Evolutionary conservation across 2,113 vertebrate species (phyloP).

Genomic region (Polypterus bichir): DNA sequence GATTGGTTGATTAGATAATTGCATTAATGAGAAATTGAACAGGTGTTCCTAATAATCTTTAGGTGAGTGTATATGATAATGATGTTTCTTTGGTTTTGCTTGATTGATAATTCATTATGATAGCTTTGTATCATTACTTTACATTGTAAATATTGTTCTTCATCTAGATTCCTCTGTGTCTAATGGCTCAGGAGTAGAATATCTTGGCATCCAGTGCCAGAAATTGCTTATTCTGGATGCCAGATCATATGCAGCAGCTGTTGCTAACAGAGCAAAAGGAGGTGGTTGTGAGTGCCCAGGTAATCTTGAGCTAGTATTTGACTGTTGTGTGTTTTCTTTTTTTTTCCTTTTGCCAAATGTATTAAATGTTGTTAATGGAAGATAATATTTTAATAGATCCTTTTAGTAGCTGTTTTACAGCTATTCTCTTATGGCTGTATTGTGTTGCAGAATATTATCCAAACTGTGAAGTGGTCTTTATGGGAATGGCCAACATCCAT

Average conservation of each 20-base stretch:
- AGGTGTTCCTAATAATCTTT: too few species aligned
- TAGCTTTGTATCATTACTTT: neutral
- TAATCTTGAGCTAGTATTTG: slow-evolving; percentile 24
- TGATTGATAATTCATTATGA: neutral
- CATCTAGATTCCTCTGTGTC: slow-evolving; percentile 74
- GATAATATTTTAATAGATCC: too few species aligned
- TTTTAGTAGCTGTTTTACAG: too few species aligned
- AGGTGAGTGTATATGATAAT: too few species aligned
- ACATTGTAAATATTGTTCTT: neutral
- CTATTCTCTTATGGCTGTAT: neutral
- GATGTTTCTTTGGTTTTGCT: too few species aligned
- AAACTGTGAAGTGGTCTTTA: slow-evolving; percentile 95
- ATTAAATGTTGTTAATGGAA: too few species aligned
- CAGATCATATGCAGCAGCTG: slow-evolving; percentile 84
- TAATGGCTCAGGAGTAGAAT: slow-evolving; percentile 73
- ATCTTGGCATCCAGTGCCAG: slow-evolving; percentile 66
- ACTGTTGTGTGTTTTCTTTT: neutral
- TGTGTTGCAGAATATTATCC: slow-evolving; percentile 81
- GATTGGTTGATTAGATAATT: too few species aligned
- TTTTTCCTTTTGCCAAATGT: too few species aligned
- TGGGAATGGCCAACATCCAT: slow-evolving; percentile 98
- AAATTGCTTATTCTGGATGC: slow-evolving; percentile 91
- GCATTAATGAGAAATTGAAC: too few species aligned
- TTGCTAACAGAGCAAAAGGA: slow-evolving; percentile 93
- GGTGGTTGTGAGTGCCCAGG: slow-evolving; percentile 97